A percentile compares a stretch with the other conserved stretches of the same genome.
These are phyloP conservation scores for Coranthus polyacanthus DNA, from an alignment of 2,797 vertebrate species.

Conservation along the genomic window DNA sequence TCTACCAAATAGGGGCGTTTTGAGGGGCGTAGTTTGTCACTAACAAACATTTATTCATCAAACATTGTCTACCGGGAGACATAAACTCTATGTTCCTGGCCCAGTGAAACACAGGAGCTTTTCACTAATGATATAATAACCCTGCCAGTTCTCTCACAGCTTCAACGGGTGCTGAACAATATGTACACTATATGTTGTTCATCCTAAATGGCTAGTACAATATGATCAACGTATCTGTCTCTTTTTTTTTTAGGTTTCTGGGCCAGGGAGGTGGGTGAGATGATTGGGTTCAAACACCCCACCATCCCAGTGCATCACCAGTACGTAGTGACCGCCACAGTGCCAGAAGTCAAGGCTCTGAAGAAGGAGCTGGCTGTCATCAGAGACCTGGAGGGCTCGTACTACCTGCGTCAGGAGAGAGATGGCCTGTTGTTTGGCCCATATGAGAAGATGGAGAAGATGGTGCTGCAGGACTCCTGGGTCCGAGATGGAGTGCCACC, in stretches of 20 bases:
- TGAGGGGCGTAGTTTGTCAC: not conserved
- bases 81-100: constrained; percentile 4
- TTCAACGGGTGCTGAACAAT: no score
- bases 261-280: constrained; percentile 93
- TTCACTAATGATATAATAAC: not conserved
- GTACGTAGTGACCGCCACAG: constrained; percentile 93
- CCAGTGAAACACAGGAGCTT: constrained; percentile 6
- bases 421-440: constrained; percentile 96
- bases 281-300: constrained; percentile 93
- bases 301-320: constrained; percentile 98
- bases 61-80: constrained; percentile 8
- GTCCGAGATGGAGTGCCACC: constrained; percentile 92
- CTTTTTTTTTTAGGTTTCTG: constrained; percentile 89
- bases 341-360: constrained; percentile 96
- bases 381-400: constrained; percentile 95
- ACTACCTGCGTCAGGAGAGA: constrained; percentile 95
- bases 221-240: constrained; percentile 2
- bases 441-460: constrained; percentile 94
- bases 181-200: no score
- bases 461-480: constrained; percentile 96
- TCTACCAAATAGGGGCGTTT: not conserved
- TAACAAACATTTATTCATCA: constrained; percentile 19
- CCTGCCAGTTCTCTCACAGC: not conserved
- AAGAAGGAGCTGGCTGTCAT: constrained; percentile 93
- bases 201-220: no score